Evolutionary conservation across 2,888 invertebrate species (phyloP).

Genomic region (Byasa hedistus): DNA sequence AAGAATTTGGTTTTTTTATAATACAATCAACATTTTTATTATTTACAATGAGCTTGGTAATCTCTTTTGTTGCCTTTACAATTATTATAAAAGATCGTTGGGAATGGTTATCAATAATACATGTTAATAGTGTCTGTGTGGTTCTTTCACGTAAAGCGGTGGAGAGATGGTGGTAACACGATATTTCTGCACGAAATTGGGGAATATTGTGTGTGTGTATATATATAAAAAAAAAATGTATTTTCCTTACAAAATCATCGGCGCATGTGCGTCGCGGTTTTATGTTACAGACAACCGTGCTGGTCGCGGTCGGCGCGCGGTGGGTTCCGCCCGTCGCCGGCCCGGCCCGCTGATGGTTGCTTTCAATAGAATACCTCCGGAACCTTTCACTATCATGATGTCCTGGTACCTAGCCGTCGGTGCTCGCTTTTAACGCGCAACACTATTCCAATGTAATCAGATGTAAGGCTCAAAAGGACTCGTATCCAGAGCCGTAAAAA

Average conservation of each 20-base stretch:
- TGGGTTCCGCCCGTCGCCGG: conserved; percentile 26
- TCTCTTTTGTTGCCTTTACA: not conserved
- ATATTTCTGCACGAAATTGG: conserved; percentile 73
- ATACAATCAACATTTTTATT: too few species aligned
- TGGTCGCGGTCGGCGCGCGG: conserved; percentile 14
- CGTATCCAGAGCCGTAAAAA: too few species aligned
- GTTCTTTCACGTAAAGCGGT: conserved; percentile 47
- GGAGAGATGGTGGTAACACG: conserved; percentile 57
- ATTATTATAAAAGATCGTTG: conserved; percentile 32
- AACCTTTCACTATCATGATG: too few species aligned
- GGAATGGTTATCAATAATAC: conserved; percentile 56
- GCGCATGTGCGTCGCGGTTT: conserved; percentile 69
- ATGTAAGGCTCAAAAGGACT: too few species aligned
- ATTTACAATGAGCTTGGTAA: too few species aligned
- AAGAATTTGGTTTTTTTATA: too few species aligned
- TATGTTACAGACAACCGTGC: conserved; percentile 52
- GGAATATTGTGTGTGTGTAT: conserved; percentile 74
- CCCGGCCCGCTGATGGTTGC: not conserved
- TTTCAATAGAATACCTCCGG: conserved; percentile 2
- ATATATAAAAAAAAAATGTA: conserved; percentile 49
- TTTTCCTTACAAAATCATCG: conserved; percentile 65
- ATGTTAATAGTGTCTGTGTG: conserved; percentile 61
- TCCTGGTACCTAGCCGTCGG: too few species aligned
- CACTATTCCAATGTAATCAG: not conserved
- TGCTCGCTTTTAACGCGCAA: too few species aligned